Base-by-base conservation (phyloP, 2,797 vertebrate genomes). In the Zenarchopterus dispar region DNA sequence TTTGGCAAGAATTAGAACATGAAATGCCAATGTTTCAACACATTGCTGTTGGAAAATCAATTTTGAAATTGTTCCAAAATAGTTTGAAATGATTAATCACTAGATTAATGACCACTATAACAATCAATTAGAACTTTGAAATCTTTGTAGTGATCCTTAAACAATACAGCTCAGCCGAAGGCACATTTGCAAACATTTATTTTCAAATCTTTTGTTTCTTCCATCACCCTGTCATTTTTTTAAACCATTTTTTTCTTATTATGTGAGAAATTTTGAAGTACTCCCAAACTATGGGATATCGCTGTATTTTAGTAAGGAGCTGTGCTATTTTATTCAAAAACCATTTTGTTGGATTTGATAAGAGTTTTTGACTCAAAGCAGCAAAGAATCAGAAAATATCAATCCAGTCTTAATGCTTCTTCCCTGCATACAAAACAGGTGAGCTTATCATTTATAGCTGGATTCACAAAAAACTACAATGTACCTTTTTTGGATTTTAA, bases 301-400 rank as follows among this genome's bases (percentile, higher is more conserved):
- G 36, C 53, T 42, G 33, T 51, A 49, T 65, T 63, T 81, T 39
- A 42, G 45, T 75, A 63, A 47, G 55, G 64, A 45, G 36, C 48
- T 26, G 18, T 49, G 58, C 51, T 39, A 24, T 70, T 73, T 63
- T 56, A 73, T 63, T 76, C 17, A 13, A 62, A 59, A 79, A 70
- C 68, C 68, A 77, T 67, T 76, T 67, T 77, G 73, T 51, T 62
- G 59, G 52, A 75, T 71, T 83, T 62, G 78, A 62, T 79, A 60
- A 56, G 74, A 67, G 70, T 64, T 67, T 67, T 73, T 85, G 87
- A 90, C 80, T 80, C 84, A 85, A 84, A 84, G 82, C 64, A 72
- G 80, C 73, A 53, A 75, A 62, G 75, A 85, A 75, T 86, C 82
- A 79, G 84, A 73, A 73, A 81, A 83, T 84, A 91, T 89, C 90